Percentiles rank a stretch among this genome's conserved stretches.
These are phyloP conservation scores for Archivesica marissinica DNA, from an alignment of 1,140 invertebrate genomes.

Conservation along the genomic window DNA sequence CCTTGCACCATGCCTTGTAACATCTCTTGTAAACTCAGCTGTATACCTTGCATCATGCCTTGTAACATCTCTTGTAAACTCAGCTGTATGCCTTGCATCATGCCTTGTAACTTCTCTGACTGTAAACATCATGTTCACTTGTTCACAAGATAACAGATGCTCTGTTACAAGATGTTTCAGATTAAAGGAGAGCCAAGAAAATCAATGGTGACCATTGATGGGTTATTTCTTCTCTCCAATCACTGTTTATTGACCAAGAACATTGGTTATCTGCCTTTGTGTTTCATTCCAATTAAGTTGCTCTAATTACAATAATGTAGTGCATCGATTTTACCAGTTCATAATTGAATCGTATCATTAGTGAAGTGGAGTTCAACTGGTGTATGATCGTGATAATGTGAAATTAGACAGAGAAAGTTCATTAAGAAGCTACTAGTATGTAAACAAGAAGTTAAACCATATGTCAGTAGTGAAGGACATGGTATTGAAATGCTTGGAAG, in stretches of 20 bases:
- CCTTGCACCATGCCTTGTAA: no score
- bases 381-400: not conserved
- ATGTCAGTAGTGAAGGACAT: no score
- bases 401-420: constrained; percentile 1
- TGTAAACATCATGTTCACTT: no score
- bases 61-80: no score
- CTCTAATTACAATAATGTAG: not conserved
- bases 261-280: not conserved
- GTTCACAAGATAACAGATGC: no score
- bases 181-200: not conserved
- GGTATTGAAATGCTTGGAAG: no score
- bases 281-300: not conserved
- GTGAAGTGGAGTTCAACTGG: not conserved
- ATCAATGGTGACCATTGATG: not conserved
- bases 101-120: no score
- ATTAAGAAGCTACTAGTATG: no score
- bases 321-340: not conserved
- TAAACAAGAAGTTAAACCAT: no score
- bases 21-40: no score
- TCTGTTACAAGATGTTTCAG: not conserved
- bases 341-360: not conserved
- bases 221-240: not conserved
- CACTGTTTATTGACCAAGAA: not conserved
- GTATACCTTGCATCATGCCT: no score
- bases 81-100: no score